Percentiles rank a stretch among this genome's conserved stretches.
phyloP scores from a whole-genome alignment of 1,140 invertebrate genomes.

The Reticulitermes speratus region DNA sequence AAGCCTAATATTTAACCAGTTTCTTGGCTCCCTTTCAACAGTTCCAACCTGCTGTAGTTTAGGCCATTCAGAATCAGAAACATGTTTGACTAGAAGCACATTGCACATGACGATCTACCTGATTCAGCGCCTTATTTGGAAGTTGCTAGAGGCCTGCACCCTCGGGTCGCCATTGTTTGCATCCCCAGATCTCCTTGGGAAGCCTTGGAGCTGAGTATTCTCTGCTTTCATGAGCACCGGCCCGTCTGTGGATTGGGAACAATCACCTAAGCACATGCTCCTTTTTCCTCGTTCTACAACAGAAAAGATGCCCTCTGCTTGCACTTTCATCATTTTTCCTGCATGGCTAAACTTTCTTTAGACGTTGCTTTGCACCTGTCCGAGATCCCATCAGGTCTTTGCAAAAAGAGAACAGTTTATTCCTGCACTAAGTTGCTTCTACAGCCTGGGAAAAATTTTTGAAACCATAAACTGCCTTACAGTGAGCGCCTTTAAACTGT shows the following conservation, averaged over 20 bases:
- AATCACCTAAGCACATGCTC: background rate
- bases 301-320: background rate
- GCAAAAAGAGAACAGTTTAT: constrained; percentile 21
- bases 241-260: constrained; percentile 7
- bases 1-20: too few species aligned
- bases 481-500: too few species aligned
- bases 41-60: background rate
- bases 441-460: background rate
- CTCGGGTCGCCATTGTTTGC: background rate
- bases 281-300: too few species aligned
- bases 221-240: background rate
- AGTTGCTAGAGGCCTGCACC: background rate
- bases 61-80: background rate
- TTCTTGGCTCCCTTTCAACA: background rate
- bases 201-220: background rate
- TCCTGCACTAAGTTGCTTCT: background rate
- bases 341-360: constrained; percentile 25
- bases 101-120: background rate
- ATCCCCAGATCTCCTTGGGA: background rate
- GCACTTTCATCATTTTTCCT: constrained; percentile 23
- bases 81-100: background rate
- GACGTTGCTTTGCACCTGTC: constrained; percentile 23
- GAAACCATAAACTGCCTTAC: background rate
- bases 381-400: constrained; percentile 15
- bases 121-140: background rate